These are phyloP conservation scores for Geotrupes spiniger DNA, from an alignment of 2,888 invertebrate species.

Conservation along the genomic window DNA sequence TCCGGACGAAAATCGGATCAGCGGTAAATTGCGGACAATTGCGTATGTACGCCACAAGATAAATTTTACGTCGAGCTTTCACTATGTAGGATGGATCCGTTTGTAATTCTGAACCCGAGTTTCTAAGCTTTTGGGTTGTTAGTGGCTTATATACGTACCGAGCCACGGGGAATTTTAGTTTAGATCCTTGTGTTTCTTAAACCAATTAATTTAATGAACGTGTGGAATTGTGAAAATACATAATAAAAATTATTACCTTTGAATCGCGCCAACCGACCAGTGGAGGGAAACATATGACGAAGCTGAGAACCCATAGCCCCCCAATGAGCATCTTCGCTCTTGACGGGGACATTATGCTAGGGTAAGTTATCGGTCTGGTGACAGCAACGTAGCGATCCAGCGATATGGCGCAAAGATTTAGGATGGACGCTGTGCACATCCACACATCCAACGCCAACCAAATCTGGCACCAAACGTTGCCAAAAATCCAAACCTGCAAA, in stretches of 20 bases:
- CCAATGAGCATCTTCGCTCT: conserved; percentile 84
- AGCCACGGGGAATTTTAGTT: no score
- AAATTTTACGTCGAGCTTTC: no score
- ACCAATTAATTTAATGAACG: no score
- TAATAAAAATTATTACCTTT: conserved; percentile 55
- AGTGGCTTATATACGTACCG: no score
- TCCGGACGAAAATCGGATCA: no score
- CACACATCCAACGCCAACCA: conserved; percentile 98
- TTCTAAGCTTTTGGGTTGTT: no score
- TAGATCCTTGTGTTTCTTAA: no score
- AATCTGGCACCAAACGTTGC: conserved; percentile 91
- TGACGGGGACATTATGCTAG: conserved; percentile 82
- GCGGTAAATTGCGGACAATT: no score
- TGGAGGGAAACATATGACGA: conserved; percentile 95
- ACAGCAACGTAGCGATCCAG: conserved; percentile 95
- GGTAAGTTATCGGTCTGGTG: conserved; percentile 93
- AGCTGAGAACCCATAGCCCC: conserved; percentile 93
- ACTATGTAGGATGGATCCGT: no score
- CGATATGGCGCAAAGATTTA: conserved; percentile 94
- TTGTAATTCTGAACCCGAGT: no score
- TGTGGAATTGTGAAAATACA: no score
- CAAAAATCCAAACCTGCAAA: conserved; percentile 91
- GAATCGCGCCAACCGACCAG: conserved; percentile 89
- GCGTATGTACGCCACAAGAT: no score
- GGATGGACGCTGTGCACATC: conserved; percentile 97